These are phyloP conservation scores for Platyscapa corneri DNA, from an alignment of 1,140 invertebrate genomes.

Conservation along the genomic window DNA sequence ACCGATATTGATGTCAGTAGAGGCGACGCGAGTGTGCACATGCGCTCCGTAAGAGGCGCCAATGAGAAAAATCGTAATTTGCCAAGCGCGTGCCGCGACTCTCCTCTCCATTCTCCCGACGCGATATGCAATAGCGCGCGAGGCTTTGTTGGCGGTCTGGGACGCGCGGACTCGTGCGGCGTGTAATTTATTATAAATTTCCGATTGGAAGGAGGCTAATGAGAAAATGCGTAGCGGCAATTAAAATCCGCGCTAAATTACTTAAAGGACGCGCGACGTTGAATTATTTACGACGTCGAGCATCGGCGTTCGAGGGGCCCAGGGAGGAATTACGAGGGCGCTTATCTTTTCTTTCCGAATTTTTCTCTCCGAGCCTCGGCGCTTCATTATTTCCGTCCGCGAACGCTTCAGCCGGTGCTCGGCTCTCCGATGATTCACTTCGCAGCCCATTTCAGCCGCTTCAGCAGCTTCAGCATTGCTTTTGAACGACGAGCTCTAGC, in stretches of 20 bases:
- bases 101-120: not conserved
- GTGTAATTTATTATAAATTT: not conserved
- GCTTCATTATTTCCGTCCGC: not conserved
- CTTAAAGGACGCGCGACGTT: not conserved
- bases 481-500: not conserved
- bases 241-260: constrained; percentile 25
- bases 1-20: constrained; percentile 40
- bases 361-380: not conserved
- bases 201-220: constrained; percentile 24
- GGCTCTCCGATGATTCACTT: not conserved
- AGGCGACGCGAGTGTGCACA: not conserved
- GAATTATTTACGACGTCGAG: no score
- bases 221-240: not conserved
- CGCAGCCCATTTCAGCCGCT: no score
- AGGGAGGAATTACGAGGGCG: not conserved
- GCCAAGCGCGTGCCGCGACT: not conserved
- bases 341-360: not conserved
- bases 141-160: not conserved
- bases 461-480: not conserved
- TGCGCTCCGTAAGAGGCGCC: not conserved
- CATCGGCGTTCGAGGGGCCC: no score
- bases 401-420: not conserved
- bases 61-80: constrained; percentile 31
- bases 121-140: no score
- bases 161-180: not conserved